Percentiles rank a stretch among this genome's conserved stretches.
phyloP scores from a whole-genome alignment of 2,888 invertebrate genomes.

The Drosophila mayaguana region DNA sequence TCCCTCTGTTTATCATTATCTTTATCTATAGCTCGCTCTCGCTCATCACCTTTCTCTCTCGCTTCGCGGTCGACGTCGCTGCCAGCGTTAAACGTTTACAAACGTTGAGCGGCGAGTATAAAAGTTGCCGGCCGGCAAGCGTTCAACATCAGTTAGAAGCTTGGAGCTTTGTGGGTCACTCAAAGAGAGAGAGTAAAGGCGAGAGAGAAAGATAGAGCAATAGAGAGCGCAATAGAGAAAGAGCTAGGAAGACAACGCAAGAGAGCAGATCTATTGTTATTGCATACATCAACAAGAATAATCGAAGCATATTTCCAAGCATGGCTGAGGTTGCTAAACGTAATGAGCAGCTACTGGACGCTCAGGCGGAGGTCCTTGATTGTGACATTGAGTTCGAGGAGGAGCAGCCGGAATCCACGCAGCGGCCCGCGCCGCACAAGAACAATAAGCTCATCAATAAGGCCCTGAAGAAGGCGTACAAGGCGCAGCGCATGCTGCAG shows the following conservation, averaged over 20 bases:
- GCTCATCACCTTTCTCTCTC: not conserved
- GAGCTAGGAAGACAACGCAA: not conserved
- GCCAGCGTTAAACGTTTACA: constrained; percentile 51
- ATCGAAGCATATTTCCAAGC: not conserved
- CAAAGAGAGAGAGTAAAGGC: not conserved
- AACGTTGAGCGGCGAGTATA: constrained; percentile 54
- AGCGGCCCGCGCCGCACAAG: not conserved
- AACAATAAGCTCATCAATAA: constrained; percentile 27
- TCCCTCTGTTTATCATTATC: not conserved
- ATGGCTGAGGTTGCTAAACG: constrained; percentile 56
- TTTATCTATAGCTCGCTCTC: not conserved
- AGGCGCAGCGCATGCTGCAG: constrained; percentile 63
- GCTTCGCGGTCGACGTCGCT: constrained; percentile 9
- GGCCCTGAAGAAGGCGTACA: constrained; percentile 66
- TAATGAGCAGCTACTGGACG: constrained; percentile 24
- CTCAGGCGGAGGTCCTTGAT: constrained; percentile 43
- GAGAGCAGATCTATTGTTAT: not conserved
- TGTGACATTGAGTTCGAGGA: constrained; percentile 39
- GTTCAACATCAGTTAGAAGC: constrained; percentile 57
- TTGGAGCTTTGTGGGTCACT: constrained; percentile 39
- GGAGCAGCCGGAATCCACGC: constrained; percentile 34
- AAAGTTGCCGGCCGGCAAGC: constrained; percentile 69
- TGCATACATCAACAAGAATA: not conserved
- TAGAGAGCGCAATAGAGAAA: not conserved
- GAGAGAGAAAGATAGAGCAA: not conserved